phyloP scores from a whole-genome alignment of 2,888 invertebrate genomes.

The Lordiphosa andalusiaca region DNA sequence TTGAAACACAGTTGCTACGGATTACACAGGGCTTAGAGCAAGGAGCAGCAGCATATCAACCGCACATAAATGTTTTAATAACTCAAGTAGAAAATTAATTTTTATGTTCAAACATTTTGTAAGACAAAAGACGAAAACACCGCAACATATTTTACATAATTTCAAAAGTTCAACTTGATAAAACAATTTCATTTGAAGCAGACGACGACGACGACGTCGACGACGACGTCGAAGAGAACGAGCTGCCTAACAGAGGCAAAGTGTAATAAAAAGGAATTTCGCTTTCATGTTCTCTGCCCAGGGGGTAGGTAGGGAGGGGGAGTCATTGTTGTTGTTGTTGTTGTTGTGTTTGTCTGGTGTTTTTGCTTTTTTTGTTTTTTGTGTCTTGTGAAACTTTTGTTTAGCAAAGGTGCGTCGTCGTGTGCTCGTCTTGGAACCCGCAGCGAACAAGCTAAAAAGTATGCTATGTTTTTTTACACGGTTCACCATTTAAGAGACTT shows the following conservation, averaged over 20 bases:
- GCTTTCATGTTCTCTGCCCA: conserved; percentile 62
- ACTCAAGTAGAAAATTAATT: conserved; percentile 64
- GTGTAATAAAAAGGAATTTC: conserved; percentile 68
- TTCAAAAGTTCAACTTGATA: conserved; percentile 62
- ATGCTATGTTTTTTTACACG: conserved; percentile 14
- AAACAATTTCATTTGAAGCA: conserved; percentile 71
- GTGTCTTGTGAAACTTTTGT: no score
- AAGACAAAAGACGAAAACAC: conserved; percentile 30
- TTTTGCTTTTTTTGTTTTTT: no score
- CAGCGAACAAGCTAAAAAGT: neutral
- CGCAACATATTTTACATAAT: conserved; percentile 72
- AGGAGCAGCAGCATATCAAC: neutral
- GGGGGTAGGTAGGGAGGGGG: conserved; percentile 20
- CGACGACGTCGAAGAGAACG: conserved; percentile 24
- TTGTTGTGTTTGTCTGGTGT: neutral
- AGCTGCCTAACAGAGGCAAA: conserved; percentile 30
- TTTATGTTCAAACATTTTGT: conserved; percentile 34
- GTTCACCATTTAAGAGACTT: no score
- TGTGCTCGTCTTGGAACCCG: conserved; percentile 14
- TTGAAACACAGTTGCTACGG: conserved; percentile 43
- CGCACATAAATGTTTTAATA: conserved; percentile 54
- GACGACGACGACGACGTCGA: conserved; percentile 36
- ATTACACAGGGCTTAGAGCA: conserved; percentile 32
- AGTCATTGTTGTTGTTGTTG: no score
- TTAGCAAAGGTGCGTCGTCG: neutral